Percentiles rank a stretch among this genome's conserved stretches.
phyloP scores from a whole-genome alignment of 2,797 vertebrate genomes.

The Nannoperca obscura region DNA sequence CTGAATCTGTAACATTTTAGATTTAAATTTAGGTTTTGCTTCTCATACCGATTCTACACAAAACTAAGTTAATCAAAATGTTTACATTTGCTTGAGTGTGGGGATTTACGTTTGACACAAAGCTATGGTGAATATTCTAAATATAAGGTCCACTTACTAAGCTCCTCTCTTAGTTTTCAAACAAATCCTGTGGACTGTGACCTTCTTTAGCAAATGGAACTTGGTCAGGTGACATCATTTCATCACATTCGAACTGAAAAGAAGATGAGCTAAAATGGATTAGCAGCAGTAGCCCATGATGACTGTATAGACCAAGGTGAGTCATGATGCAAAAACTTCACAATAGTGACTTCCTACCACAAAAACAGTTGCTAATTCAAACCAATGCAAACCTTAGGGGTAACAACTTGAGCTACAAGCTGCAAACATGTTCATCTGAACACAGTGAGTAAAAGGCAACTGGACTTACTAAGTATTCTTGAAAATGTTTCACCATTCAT shows the following conservation, averaged over 20 bases:
- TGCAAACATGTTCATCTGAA: not conserved
- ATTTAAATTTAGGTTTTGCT: not conserved
- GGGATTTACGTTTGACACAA: not conserved
- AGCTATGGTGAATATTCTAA: not conserved
- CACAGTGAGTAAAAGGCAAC: conserved; percentile 10
- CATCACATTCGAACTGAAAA: not conserved
- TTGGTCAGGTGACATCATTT: not conserved
- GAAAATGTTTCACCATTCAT: conserved; percentile 49
- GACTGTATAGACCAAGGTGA: not conserved
- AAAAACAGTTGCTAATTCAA: conserved; percentile 1
- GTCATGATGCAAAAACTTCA: not conserved
- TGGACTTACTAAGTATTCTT: conserved; percentile 24
- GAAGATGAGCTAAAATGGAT: not conserved
- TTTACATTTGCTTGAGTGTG: not conserved
- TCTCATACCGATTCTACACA: not conserved
- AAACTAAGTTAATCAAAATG: not conserved
- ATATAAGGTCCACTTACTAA: not conserved
- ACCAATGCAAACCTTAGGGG: not conserved
- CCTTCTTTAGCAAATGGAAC: not conserved
- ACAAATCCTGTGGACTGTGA: accelerated
- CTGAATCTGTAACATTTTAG: not conserved
- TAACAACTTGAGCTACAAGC: not conserved
- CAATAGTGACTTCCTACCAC: too few species aligned
- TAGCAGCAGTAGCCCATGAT: not conserved
- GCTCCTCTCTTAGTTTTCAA: not conserved